Base-by-base conservation (phyloP, 2,797 vertebrate genomes). In the Eulemur albifrons region DNA sequence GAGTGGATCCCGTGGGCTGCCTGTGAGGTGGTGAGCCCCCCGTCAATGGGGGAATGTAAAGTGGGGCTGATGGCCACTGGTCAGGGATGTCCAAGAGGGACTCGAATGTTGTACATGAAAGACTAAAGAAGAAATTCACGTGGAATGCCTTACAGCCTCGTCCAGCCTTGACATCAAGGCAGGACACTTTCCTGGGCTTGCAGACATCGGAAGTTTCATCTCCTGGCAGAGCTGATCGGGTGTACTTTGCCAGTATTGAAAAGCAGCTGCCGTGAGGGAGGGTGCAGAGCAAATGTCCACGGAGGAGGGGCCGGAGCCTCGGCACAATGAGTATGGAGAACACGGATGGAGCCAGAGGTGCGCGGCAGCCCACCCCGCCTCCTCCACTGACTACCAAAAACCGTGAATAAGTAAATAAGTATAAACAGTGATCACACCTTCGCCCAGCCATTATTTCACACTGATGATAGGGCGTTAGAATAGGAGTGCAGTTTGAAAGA, bases 401-500 rank as follows among this genome's bases (percentile, higher is more conserved):
- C 82, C 77, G 57, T 84, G 54, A 95, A 17, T 32, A 35, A 67
- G 43, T 18, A 61, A 54, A 50, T 18, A 63, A 30, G 38, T 21
- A 10, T 6, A 2, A 95, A 97, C 7, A 17, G 32, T 79, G 90
- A 91, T 87, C 87, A 23, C 45, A 10, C n/a, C 93, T 95, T 94
- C 96, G 94, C 90, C 83, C 96, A 97, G 94, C 91, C 97, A 86
- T 97, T 97, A 95, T 96, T 98, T 97, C 95, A 81, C 85, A 61
- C 97, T 84, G 97, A 97, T 97, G 96, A 97, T 84, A 96, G 95
- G 73, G 95, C 25, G 20, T 93, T 90, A 93, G 97, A 97, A 97
- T 97, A 95, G 61, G 93, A 97, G 97, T 67, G 84, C 77, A 61
- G 75, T 96, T 97, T 97, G 97, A 97, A 98, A 98, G 97, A 96